Evolutionary conservation across 2,888 invertebrate species (phyloP).

Genomic region (Peribatodes rhomboidaria): DNA sequence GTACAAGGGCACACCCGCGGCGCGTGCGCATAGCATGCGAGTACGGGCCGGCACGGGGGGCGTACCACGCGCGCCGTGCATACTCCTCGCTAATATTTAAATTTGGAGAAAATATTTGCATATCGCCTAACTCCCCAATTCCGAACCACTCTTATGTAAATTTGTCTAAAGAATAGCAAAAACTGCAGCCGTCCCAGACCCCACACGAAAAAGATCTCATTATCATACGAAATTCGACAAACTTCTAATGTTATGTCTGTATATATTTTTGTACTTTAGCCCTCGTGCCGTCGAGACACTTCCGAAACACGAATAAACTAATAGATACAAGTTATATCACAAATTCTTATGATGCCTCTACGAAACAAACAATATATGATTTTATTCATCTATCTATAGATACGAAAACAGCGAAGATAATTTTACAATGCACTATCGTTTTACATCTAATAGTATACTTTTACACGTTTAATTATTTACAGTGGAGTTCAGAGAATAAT

Average conservation of each 20-base stretch:
- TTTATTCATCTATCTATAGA: constrained; percentile 74
- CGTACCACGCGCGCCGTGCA: constrained; percentile 61
- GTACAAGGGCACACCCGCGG: constrained; percentile 72
- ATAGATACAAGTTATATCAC: constrained; percentile 85
- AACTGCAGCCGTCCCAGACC: constrained; percentile 79
- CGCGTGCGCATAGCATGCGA: constrained; percentile 72
- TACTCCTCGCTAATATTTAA: constrained; percentile 65
- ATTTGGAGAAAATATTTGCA: constrained; percentile 84
- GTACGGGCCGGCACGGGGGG: constrained; percentile 47
- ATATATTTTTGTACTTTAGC: constrained; percentile 78
- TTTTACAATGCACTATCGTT: constrained; percentile 75
- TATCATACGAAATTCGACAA: constrained; percentile 77
- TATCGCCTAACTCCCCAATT: constrained; percentile 84
- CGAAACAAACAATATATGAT: constrained; percentile 82
- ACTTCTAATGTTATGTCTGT: constrained; percentile 81
- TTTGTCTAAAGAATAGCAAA: constrained; percentile 72
- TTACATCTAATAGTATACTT: constrained; percentile 83
- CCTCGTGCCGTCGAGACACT: constrained; percentile 63
- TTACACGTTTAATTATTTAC: constrained; percentile 82
- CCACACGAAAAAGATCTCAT: constrained; percentile 74
- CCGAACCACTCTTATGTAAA: constrained; percentile 80
- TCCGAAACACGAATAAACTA: constrained; percentile 74
- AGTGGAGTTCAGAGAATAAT: constrained; percentile 83
- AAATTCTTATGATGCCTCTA: constrained; percentile 85
- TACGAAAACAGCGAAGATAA: constrained; percentile 71